These are phyloP conservation scores for Archaeoteleia sp. DNA, from an alignment of 2,888 invertebrate species.

Conservation along the genomic window DNA sequence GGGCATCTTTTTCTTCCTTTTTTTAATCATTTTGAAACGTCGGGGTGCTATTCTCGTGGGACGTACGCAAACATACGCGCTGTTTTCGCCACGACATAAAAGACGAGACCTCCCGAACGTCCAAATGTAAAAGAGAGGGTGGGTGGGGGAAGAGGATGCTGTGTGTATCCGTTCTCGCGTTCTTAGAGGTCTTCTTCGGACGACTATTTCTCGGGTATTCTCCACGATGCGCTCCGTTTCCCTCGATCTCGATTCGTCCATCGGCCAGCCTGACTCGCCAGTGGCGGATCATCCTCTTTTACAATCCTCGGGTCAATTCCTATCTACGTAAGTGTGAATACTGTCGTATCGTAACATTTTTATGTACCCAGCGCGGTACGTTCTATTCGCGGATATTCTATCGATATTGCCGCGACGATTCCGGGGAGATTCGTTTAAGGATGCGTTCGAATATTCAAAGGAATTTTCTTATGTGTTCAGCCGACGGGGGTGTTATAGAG, in stretches of 20 bases:
- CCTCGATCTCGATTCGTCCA: constrained; percentile 49
- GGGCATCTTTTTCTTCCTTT: constrained; percentile 20
- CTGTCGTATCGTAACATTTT: constrained; percentile 35
- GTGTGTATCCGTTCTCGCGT: constrained; percentile 52
- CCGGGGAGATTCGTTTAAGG: constrained; percentile 18
- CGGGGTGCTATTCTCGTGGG: constrained; percentile 8
- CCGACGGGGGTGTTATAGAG: too few species aligned
- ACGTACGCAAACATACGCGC: constrained; percentile 17
- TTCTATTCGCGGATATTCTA: constrained; percentile 27
- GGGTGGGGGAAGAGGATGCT: constrained; percentile 14
- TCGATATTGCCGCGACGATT: constrained; percentile 14
- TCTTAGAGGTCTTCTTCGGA: constrained; percentile 46
- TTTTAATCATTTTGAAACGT: constrained; percentile 50
- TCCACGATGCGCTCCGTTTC: constrained; percentile 59
- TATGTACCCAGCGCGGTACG: constrained; percentile 16
- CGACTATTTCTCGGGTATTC: constrained; percentile 50
- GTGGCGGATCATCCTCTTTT: constrained; percentile 50
- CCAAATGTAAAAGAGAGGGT: constrained; percentile 40
- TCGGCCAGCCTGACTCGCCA: constrained; percentile 39
- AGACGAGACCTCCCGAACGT: constrained; percentile 15
- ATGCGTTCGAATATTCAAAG: too few species aligned
- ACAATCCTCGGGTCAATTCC: constrained; percentile 50
- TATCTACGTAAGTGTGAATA: constrained; percentile 47
- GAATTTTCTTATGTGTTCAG: too few species aligned
- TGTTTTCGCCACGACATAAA: constrained; percentile 30